A percentile compares a stretch with the other conserved stretches of the same genome.
phyloP scores from a whole-genome alignment of 2,888 invertebrate genomes.

The Pandemis cinnamomeana region DNA sequence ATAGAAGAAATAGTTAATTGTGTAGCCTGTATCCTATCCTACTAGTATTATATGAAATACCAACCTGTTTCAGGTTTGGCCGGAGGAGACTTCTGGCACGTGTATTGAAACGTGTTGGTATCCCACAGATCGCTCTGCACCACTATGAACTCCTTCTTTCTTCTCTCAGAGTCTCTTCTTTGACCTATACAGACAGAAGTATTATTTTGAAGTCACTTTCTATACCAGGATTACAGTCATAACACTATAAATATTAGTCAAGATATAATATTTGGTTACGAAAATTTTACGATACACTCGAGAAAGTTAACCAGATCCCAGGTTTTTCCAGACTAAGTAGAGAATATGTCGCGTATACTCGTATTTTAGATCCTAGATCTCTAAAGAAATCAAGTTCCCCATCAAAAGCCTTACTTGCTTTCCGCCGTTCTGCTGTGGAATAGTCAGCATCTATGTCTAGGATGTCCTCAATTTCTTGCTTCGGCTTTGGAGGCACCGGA shows the following conservation, averaged over 20 bases:
- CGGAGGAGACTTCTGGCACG: conserved; percentile 77
- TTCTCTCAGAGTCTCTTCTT: conserved; percentile 78
- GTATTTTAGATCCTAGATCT: too few relatives aligned
- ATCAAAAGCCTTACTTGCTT: conserved; percentile 64
- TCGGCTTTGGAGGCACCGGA: conserved; percentile 61
- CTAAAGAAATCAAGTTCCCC: too few relatives aligned
- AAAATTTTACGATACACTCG: too few relatives aligned
- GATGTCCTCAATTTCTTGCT: conserved; percentile 78
- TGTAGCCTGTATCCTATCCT: too few relatives aligned
- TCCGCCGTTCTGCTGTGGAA: conserved; percentile 72
- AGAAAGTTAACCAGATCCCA: too few relatives aligned
- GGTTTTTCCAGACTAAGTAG: too few relatives aligned
- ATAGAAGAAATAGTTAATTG: background rate
- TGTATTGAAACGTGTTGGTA: conserved; percentile 85
- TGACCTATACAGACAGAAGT: conserved; percentile 63
- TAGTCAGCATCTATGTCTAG: conserved; percentile 75
- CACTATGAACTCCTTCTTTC: conserved; percentile 86
- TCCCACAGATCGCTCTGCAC: conserved; percentile 88
- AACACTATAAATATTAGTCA: too few relatives aligned
- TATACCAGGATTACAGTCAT: background rate
- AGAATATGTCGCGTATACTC: too few relatives aligned
- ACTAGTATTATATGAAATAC: background rate
- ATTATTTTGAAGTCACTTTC: conserved; percentile 19
- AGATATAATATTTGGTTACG: too few relatives aligned
- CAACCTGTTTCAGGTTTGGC: conserved; percentile 54